phyloP scores from a whole-genome alignment of 2,888 invertebrate genomes.

The Lepidochitona cinerea region DNA sequence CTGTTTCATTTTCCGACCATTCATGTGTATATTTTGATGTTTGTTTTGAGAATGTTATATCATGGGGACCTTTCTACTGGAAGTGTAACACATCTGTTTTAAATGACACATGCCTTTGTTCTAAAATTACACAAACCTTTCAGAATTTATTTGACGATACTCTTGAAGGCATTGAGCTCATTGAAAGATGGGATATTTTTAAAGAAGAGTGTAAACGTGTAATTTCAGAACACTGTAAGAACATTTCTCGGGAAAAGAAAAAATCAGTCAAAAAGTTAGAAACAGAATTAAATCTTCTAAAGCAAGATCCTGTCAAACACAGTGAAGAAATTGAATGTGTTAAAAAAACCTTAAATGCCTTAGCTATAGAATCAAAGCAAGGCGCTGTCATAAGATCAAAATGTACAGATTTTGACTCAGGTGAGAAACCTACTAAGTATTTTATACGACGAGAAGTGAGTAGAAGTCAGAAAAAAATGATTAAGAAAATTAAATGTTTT shows the following conservation, averaged over 20 bases:
- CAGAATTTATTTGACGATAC: not conserved
- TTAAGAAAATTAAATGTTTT: not conserved
- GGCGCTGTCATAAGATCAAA: not conserved
- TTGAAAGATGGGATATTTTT: not conserved
- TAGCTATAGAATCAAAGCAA: not conserved
- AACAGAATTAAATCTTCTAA: not conserved
- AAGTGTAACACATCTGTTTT: not conserved
- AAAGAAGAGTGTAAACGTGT: not conserved
- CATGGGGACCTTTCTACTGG: slow-evolving; percentile 1
- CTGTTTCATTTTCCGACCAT: not conserved
- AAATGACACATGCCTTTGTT: not conserved
- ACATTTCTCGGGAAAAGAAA: not conserved
- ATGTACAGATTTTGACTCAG: not conserved
- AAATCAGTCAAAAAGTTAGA: not conserved
- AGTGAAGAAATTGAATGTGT: not conserved
- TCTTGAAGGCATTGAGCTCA: not conserved
- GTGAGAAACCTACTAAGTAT: not conserved
- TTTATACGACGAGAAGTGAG: not conserved
- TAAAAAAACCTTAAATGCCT: not conserved
- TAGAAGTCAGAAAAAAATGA: not conserved
- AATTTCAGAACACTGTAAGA: not conserved
- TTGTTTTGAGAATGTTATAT: not conserved
- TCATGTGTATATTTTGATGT: not conserved
- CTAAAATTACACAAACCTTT: not conserved
- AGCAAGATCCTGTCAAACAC: not conserved